These are phyloP conservation scores for mouse (Mus musculus) DNA, from an alignment of 2,113 vertebrate species.

Conservation along the genomic window GRCm39 chr9:64846501-64847000, in stretches of 20 bases:
- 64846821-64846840: background rate
- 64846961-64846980: background rate
- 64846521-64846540: background rate
- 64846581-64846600: background rate
- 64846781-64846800: background rate
- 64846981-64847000: background rate
- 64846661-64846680: background rate
- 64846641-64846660: conserved; percentile 8
- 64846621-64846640: background rate
- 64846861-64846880: background rate
- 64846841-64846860: background rate
- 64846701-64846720: background rate
- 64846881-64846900: background rate
- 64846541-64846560: background rate
- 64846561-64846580: background rate
- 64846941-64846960: background rate
- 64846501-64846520: background rate
- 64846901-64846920: background rate
- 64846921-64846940: background rate
- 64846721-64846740: background rate
- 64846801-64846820: too few species aligned
- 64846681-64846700: background rate
- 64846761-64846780: background rate
- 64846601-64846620: background rate
- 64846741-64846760: background rate